Conservation (phyloP, 1,140 invertebrate genomes). For the Ptiloglossa arizonensis region DNA sequence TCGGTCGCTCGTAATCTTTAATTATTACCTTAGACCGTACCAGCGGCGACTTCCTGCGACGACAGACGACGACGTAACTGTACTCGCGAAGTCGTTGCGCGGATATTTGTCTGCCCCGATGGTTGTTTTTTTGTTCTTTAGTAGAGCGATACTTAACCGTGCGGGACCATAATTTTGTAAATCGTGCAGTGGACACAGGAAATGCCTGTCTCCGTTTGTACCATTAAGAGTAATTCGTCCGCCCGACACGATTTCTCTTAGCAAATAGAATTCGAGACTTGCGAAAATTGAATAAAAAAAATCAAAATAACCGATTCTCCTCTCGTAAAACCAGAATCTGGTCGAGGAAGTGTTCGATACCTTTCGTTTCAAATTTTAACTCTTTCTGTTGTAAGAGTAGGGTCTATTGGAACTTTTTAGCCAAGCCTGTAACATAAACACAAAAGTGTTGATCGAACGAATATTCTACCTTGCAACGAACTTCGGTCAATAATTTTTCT, state of each 20-base stretch:
- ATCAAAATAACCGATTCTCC: no score
- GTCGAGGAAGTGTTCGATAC: no score
- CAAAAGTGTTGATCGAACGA: no score
- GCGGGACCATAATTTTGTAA: slow-evolving; percentile 53
- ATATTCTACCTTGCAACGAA: no score
- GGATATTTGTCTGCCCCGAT: neutral
- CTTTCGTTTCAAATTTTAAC: no score
- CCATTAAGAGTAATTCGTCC: slow-evolving; percentile 49
- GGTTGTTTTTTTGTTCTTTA: slow-evolving; percentile 4
- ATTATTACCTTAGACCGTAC: slow-evolving; percentile 37
- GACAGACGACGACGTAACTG: slow-evolving; percentile 48
- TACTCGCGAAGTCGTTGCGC: slow-evolving; percentile 5
- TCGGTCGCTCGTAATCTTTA: slow-evolving; percentile 24
- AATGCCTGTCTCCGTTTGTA: neutral
- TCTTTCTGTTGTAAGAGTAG: no score
- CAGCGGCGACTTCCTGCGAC: slow-evolving; percentile 20
- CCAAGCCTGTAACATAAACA: no score
- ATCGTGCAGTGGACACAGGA: slow-evolving; percentile 18
- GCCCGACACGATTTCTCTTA: slow-evolving; percentile 20
- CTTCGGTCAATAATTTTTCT: no score
- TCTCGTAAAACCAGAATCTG: neutral
- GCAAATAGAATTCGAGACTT: no score
- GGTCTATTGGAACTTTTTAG: no score
- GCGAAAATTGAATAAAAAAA: neutral
- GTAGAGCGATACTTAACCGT: slow-evolving; percentile 11